Percentiles rank a stretch among this genome's conserved stretches.
phyloP scores from a whole-genome alignment of 2,113 vertebrate species.

The Fregetta grallaria region DNA sequence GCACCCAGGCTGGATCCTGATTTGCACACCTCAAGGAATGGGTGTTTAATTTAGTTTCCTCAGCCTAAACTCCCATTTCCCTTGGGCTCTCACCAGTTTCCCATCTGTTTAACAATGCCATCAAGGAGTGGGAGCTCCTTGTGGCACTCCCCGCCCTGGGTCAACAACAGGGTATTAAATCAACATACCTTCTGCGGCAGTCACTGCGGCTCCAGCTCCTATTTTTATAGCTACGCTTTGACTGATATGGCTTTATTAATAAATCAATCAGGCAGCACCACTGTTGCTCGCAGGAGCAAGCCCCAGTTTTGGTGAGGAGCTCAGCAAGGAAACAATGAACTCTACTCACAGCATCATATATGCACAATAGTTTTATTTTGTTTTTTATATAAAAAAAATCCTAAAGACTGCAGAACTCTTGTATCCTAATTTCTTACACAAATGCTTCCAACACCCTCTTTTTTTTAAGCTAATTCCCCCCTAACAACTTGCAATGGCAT shows the following conservation, averaged over 20 bases:
- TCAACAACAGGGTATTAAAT: neutral
- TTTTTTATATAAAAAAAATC: slow-evolving; percentile 63
- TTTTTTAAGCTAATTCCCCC: slow-evolving; percentile 43
- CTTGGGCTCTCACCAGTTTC: neutral
- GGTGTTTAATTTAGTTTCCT: neutral
- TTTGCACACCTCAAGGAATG: neutral
- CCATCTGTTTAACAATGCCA: rapidly evolving
- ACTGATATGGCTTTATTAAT: neutral
- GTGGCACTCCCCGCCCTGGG: neutral
- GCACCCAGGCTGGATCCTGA: rapidly evolving
- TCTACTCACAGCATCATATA: slow-evolving; percentile 18
- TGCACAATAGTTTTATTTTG: slow-evolving; percentile 68
- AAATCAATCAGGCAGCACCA: neutral
- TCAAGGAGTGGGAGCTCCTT: neutral
- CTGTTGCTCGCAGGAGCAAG: neutral
- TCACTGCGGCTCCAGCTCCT: neutral
- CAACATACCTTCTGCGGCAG: neutral
- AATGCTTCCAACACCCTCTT: slow-evolving; percentile 1
- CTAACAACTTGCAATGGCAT: neutral
- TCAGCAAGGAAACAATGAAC: neutral
- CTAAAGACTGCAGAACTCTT: slow-evolving; percentile 40
- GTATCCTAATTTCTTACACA: slow-evolving; percentile 16
- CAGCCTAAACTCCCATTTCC: neutral
- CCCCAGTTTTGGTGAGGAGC: neutral
- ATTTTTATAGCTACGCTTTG: neutral